Evolutionary conservation across 2,888 invertebrate species (phyloP), one percentile per base, ranked within the genome.

Genomic region (Drosophila antonietae): DNA sequence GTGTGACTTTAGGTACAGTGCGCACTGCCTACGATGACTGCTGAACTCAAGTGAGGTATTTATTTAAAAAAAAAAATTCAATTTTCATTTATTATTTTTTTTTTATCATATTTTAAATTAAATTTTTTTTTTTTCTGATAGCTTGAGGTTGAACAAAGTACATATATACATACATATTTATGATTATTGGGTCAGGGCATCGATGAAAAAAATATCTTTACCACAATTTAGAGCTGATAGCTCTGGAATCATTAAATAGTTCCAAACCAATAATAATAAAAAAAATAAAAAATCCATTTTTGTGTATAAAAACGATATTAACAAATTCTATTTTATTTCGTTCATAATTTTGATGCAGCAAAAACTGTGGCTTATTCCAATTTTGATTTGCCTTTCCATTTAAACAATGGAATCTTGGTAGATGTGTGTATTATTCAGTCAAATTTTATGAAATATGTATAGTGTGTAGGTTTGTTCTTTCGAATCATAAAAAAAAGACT

Each of bases 301-400:
- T 78, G 68, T 78, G 68, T 80, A 23, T 78, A 71, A 83, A 83
- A 83, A 86, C 58, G 73, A 46, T 78, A 62, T 69, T 83, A 86
- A 84, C 89, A 86, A 86, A 80, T 81, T 74, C 72, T 76, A 72
- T 72, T 89, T 89, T 88, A 88, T 86, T 83, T 87, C 84, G 84
- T 87, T 87, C 74, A 70, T 75, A 58, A 73, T 72, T 74, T 80
- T 81, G 73, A 81, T 81, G 77, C 80, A 55, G 68, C 64, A 49
- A 44, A 76, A 74, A 43, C 55, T 63, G 67, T 71, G 62, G 55
- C 51, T 55, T 52, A 44, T 35, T 65, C 62, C 59, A 56, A 51
- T 31, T 60, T 51, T 66, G 31, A 65, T 68, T 46, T n/a, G 35
- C 18, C 51, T 41, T 70, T 59, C 66, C 62, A 73, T 65, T 51